phyloP scores from a whole-genome alignment of 2,888 invertebrate species.

The Dinocampus coccinellae region DNA sequence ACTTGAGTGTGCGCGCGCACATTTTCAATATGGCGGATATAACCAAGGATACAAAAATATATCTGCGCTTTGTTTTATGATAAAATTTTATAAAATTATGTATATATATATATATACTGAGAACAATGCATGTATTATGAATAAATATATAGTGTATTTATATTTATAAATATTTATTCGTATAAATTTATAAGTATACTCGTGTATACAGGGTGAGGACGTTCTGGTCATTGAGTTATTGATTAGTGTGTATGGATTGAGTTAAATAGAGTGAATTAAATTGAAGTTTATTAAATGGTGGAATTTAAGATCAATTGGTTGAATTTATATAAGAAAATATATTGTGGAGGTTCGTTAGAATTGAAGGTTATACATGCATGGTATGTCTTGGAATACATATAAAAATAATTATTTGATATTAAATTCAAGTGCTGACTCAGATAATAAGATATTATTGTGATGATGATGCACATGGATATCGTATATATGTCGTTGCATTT shows the following conservation, averaged over 20 bases:
- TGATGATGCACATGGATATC: constrained; percentile 6
- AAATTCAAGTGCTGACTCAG: constrained; percentile 21
- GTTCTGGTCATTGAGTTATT: not conserved
- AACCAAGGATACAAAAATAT: constrained; percentile 18
- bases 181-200: not conserved
- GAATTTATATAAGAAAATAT: not conserved
- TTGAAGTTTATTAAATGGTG: constrained; percentile 18
- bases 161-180: not conserved
- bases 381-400: not conserved
- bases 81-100: not conserved
- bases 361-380: too few relatives aligned
- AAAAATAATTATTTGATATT: too few relatives aligned
- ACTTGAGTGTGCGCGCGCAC: constrained; percentile 11
- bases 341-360: not conserved
- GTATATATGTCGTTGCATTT: too few relatives aligned
- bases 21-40: constrained; percentile 18
- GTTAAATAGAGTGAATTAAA: constrained; percentile 13
- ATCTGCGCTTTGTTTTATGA: not conserved
- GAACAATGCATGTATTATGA: not conserved
- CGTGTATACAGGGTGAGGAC: too few relatives aligned
- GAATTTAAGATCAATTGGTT: constrained; percentile 16
- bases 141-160: not conserved
- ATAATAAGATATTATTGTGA: constrained; percentile 13
- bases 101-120: not conserved
- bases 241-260: not conserved